phyloP scores from a whole-genome alignment of 2,888 invertebrate species.

The Heliconius charithonia region DNA sequence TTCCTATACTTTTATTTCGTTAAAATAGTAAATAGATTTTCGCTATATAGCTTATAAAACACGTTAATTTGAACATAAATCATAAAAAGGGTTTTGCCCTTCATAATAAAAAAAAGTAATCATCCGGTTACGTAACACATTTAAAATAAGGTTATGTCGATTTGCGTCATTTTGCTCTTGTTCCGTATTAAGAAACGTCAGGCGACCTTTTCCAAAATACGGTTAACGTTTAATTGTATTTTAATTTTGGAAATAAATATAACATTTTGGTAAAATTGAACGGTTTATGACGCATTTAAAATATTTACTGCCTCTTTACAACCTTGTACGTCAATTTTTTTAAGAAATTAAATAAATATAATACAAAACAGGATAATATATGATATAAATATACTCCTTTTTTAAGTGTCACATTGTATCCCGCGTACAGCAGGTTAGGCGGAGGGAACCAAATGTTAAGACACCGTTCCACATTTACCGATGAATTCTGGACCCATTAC shows the following conservation, averaged over 20 bases:
- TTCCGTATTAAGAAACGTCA: background rate
- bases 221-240: background rate
- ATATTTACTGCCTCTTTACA: background rate
- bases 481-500: too few relatives aligned
- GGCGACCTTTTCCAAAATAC: background rate
- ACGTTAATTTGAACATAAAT: too few relatives aligned
- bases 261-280: background rate
- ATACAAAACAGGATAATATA: background rate
- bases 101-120: background rate
- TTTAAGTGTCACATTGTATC: too few relatives aligned
- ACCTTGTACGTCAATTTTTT: background rate
- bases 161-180: background rate
- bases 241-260: background rate
- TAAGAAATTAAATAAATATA: background rate
- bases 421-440: too few relatives aligned
- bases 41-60: too few relatives aligned
- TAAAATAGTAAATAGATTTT: too few relatives aligned
- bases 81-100: background rate
- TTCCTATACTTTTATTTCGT: too few relatives aligned
- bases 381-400: too few relatives aligned
- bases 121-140: background rate
- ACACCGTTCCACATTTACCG: too few relatives aligned
- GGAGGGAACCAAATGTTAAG: too few relatives aligned
- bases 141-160: background rate
- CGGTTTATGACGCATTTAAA: background rate